These are phyloP conservation scores for Rhizoglyphus robini DNA, from an alignment of 1,140 invertebrate species.

Conservation along the genomic window DNA sequence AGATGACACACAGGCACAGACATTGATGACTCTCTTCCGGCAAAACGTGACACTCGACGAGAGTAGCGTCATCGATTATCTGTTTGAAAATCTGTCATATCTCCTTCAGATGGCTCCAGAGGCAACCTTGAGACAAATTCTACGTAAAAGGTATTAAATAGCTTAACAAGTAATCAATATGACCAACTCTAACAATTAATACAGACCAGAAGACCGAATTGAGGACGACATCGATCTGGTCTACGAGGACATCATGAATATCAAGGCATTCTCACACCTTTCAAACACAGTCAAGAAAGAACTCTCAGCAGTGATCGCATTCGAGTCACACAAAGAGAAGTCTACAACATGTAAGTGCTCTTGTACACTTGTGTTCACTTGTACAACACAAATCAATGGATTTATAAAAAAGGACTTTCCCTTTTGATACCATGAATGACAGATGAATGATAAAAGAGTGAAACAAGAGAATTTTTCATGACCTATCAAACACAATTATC, in stretches of 20 bases:
- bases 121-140: constrained; percentile 60
- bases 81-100: constrained; percentile 49
- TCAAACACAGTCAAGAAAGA: constrained; percentile 70
- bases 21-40: neutral
- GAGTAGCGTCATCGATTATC: constrained; percentile 40
- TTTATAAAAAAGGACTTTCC: neutral
- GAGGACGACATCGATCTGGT: constrained; percentile 66
- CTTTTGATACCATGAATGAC: neutral
- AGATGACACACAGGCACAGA: constrained; percentile 29
- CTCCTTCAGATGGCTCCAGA: constrained; percentile 55
- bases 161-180: constrained; percentile 22
- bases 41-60: constrained; percentile 22
- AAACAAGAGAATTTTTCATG: no score
- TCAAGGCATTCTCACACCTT: constrained; percentile 63
- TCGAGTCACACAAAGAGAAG: constrained; percentile 62
- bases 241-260: constrained; percentile 67
- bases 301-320: constrained; percentile 60
- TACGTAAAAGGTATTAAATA: constrained; percentile 51
- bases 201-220: constrained; percentile 56
- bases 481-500: neutral
- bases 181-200: constrained; percentile 14
- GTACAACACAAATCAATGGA: neutral
- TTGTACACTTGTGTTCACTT: neutral
- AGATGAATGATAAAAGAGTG: no score
- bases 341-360: constrained; percentile 57